A percentile compares a stretch with the other conserved stretches of the same genome.
Conservation (phyloP, 1,140 invertebrate species). For the Nasonia longicornis region DNA sequence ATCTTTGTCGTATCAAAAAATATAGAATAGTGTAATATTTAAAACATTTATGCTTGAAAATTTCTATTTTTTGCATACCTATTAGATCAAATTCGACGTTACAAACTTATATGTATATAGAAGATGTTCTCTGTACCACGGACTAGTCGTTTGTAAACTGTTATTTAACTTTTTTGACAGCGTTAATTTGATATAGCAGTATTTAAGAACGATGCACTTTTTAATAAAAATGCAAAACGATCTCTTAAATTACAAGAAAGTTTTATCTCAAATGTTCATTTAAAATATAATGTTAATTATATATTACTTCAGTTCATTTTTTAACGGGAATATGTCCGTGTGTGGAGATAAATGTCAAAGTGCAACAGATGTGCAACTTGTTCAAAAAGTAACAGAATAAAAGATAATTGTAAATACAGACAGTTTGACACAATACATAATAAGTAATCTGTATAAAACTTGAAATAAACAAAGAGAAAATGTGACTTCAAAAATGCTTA, state of each 20-base stretch:
- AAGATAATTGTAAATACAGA: slow-evolving; percentile 27
- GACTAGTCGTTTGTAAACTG: background rate
- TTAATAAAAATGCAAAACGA: background rate
- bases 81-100: background rate
- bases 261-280: background rate
- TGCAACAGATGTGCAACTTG: background rate
- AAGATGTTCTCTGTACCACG: background rate
- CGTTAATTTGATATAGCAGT: too few species aligned
- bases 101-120: slow-evolving; percentile 6
- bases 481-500: slow-evolving; percentile 11
- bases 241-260: background rate
- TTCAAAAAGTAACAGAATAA: background rate
- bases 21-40: background rate
- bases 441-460: slow-evolving; percentile 28
- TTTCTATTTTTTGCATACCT: background rate
- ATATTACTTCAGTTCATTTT: slow-evolving; percentile 13
- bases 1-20: background rate
- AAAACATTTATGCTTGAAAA: background rate
- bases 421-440: slow-evolving; percentile 2
- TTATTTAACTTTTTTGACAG: background rate
- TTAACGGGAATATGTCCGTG: background rate
- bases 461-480: slow-evolving; percentile 19
- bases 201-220: too few species aligned
- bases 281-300: slow-evolving; percentile 18
- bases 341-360: background rate